Conservation (phyloP, 1,140 invertebrate genomes). For the Drepana arcuata region DNA sequence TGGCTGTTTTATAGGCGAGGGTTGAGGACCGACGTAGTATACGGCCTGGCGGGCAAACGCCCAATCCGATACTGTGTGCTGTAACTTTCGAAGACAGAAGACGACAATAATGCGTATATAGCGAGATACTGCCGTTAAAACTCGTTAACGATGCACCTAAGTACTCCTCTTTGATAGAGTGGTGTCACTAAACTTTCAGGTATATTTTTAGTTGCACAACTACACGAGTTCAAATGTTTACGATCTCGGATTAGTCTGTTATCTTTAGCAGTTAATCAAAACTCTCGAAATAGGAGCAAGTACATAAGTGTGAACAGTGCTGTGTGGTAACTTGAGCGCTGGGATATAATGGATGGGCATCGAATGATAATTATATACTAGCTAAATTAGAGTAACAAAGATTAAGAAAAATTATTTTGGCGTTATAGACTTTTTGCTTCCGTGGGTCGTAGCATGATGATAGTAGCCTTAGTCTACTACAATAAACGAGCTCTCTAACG, state of each 20-base stretch:
- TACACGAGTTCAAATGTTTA: not conserved
- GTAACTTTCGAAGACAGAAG: conserved; percentile 30
- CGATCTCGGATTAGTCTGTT: not conserved
- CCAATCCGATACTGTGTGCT: too few relatives aligned
- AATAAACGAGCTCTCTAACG: too few relatives aligned
- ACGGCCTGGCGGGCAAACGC: too few relatives aligned
- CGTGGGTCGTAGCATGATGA: too few relatives aligned
- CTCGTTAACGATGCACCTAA: conserved; percentile 14
- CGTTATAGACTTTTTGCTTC: too few relatives aligned
- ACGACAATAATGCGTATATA: conserved; percentile 25
- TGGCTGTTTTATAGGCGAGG: too few relatives aligned
- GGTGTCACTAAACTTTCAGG: conserved; percentile 18
- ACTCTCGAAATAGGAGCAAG: too few relatives aligned
- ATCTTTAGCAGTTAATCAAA: conserved; percentile 1
- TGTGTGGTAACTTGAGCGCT: not conserved
- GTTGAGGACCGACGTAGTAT: too few relatives aligned
- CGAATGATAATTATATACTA: conserved; percentile 1
- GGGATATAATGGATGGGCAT: not conserved
- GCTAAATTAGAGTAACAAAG: conserved; percentile 2
- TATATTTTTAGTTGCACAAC: conserved; percentile 14
- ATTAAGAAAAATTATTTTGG: too few relatives aligned
- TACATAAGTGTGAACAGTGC: not conserved
- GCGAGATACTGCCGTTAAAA: too few relatives aligned
- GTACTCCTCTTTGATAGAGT: conserved; percentile 18
- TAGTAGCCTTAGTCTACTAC: too few relatives aligned